Conservation (phyloP, 2,888 invertebrate genomes). For the Calephelis perditalis region DNA sequence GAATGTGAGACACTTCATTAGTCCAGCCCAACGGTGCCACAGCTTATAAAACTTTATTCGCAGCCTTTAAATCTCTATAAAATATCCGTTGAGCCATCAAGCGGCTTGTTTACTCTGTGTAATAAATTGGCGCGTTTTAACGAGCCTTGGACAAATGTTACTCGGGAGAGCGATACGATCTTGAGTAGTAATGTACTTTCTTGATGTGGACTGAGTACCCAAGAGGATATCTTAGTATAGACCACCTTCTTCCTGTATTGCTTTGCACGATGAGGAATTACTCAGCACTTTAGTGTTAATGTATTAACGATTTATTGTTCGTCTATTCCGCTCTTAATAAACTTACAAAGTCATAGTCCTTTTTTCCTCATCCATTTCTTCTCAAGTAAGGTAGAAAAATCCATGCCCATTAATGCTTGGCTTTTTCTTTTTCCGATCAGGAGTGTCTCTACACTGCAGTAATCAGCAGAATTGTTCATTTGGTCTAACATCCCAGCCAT, state of each 20-base stretch:
- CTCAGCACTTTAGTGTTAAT: no score
- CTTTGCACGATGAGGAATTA: no score
- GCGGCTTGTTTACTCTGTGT: conserved; percentile 26
- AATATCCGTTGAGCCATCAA: conserved; percentile 13
- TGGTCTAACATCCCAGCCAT: no score
- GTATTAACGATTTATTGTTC: no score
- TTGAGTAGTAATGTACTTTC: conserved; percentile 13
- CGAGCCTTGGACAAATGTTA: conserved; percentile 42
- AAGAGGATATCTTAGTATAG: neutral
- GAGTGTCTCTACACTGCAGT: no score
- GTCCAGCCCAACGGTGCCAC: conserved; percentile 10
- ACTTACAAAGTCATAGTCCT: no score
- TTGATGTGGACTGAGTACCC: conserved; percentile 5
- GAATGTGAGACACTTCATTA: conserved; percentile 6
- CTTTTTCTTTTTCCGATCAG: no score
- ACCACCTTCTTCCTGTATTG: neutral
- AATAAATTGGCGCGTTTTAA: conserved; percentile 47
- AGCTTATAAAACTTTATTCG: conserved; percentile 12
- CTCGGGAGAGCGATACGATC: conserved; percentile 41
- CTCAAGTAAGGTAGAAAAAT: no score
- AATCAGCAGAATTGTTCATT: no score
- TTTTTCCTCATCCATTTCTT: no score
- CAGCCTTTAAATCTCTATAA: conserved; percentile 17
- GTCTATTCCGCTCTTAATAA: no score
- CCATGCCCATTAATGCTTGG: no score